Percentiles rank a stretch among this genome's conserved stretches.
Conservation (phyloP, 2,888 invertebrate species). For the Euproctis similis region DNA sequence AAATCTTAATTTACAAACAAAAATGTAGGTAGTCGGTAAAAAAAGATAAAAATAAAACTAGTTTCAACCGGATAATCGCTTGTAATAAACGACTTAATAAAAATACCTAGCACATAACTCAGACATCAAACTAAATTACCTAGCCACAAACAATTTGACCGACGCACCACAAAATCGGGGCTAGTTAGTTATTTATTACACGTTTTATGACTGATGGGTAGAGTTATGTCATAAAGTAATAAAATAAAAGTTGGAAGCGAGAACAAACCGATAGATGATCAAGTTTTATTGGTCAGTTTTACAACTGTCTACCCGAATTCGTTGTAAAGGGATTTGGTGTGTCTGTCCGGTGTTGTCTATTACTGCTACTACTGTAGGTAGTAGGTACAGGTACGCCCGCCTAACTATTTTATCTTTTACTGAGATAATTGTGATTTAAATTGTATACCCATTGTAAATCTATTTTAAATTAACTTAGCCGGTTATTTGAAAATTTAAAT, state of each 20-base stretch:
- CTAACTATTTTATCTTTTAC: no score
- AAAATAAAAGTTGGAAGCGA: constrained; percentile 70
- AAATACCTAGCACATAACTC: constrained; percentile 29
- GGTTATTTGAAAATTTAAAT: no score
- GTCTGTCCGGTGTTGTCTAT: no score
- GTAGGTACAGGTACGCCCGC: no score
- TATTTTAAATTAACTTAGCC: no score
- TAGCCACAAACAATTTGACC: constrained; percentile 20
- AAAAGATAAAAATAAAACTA: constrained; percentile 18
- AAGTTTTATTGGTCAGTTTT: constrained; percentile 76
- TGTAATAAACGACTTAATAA: constrained; percentile 26
- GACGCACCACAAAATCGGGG: constrained; percentile 28
- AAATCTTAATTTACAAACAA: constrained; percentile 9
- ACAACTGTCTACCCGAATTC: constrained; percentile 62
- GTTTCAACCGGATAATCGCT: constrained; percentile 19
- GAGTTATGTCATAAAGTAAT: constrained; percentile 56
- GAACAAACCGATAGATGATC: constrained; percentile 73
- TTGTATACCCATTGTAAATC: no score
- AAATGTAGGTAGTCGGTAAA: constrained; percentile 14
- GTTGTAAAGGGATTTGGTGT: constrained; percentile 47
- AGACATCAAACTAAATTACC: constrained; percentile 29
- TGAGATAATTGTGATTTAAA: no score
- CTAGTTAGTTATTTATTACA: constrained; percentile 33
- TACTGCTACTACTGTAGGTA: no score
- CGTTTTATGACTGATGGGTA: constrained; percentile 53